Conservation (phyloP, 2,113 vertebrate genomes). For the Myiozetetes cayanensis region DNA sequence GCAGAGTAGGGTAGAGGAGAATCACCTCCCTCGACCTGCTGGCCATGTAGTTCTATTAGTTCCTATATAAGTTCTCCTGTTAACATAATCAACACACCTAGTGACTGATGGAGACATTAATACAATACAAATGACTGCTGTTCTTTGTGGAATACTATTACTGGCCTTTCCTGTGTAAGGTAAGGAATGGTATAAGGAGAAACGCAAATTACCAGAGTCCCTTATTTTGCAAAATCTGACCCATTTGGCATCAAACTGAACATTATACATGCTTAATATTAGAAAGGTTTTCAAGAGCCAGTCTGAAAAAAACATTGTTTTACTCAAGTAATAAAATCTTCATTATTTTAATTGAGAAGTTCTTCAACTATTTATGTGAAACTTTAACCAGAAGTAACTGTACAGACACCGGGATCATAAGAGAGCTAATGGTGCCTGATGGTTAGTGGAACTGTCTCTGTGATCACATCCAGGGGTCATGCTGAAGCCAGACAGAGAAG, state of each 20-base stretch:
- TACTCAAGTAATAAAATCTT: not conserved
- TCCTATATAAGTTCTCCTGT: not conserved
- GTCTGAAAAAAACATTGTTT: not conserved
- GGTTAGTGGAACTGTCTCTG: not conserved
- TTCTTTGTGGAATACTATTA: not conserved
- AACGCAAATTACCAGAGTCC: not conserved
- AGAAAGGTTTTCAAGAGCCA: not conserved
- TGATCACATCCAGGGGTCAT: not conserved
- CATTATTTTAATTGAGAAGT: not conserved
- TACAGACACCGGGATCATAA: not conserved
- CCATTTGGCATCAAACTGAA: not conserved
- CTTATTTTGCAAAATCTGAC: not conserved
- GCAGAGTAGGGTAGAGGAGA: fast-evolving
- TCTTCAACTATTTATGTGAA: not conserved
- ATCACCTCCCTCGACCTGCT: not conserved
- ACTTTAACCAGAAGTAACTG: not conserved
- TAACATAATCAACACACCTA: not conserved
- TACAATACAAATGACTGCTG: not conserved
- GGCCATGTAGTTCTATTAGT: not conserved
- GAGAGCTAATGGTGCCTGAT: not conserved
- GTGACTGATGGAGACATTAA: not conserved
- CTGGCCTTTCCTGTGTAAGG: not conserved
- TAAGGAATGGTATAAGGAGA: not conserved
- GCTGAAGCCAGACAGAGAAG: not conserved
- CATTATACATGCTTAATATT: not conserved